A percentile compares a stretch with the other conserved stretches of the same genome.
Evolutionary conservation across 2,888 invertebrate species (phyloP).

Genomic region (Liopterus haemorrhoidalis): DNA sequence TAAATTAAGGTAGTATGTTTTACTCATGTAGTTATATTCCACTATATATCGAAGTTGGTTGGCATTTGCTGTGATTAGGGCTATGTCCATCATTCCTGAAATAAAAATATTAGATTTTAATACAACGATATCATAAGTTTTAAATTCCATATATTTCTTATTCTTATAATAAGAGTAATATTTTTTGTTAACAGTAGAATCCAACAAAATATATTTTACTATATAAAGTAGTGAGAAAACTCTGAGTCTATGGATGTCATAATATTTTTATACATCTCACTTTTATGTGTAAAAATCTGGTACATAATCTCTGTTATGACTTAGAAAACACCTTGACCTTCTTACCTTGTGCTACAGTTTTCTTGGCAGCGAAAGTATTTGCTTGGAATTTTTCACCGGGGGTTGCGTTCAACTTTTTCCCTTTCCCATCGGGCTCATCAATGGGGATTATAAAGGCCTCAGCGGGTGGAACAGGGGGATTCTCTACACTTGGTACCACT

Average conservation of each 20-base stretch:
- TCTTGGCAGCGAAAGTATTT: slow-evolving; percentile 52
- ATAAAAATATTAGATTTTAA: slow-evolving; percentile 21
- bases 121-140: too few species aligned
- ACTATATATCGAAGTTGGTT: slow-evolving; percentile 62
- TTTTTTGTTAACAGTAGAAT: background rate
- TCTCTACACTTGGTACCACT: slow-evolving; percentile 12
- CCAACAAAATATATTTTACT: background rate
- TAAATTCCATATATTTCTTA: background rate
- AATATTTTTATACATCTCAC: too few species aligned
- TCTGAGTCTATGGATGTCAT: background rate
- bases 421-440: slow-evolving; percentile 13
- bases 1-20: slow-evolving; percentile 55
- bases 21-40: slow-evolving; percentile 52
- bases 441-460: slow-evolving; percentile 18
- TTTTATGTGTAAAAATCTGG: too few species aligned
- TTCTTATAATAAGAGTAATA: background rate
- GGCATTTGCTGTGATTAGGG: slow-evolving; percentile 63
- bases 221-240: background rate
- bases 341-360: slow-evolving; percentile 52
- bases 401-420: slow-evolving; percentile 6
- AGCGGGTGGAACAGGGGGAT: slow-evolving; percentile 1
- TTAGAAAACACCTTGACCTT: background rate
- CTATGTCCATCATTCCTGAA: slow-evolving; percentile 64
- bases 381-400: slow-evolving; percentile 30
- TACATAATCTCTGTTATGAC: background rate